phyloP scores from a whole-genome alignment of 2,888 invertebrate species.

The Aspidapion aeneum region DNA sequence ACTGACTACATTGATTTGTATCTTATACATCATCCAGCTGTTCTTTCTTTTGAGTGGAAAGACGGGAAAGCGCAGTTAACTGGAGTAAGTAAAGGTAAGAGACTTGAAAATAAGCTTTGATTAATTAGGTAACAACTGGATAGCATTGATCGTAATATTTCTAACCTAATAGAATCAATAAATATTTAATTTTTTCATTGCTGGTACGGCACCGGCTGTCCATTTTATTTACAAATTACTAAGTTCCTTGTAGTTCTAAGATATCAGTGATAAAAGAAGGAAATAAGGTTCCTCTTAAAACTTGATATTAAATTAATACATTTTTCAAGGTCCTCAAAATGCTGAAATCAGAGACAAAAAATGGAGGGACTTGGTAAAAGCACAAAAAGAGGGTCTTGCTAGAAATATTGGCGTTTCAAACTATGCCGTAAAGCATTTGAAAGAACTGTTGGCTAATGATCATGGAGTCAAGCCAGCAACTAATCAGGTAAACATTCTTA shows the following conservation, averaged over 20 bases:
- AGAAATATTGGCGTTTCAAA: neutral
- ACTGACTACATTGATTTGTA: neutral
- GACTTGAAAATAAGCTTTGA: no score
- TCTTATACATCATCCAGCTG: neutral
- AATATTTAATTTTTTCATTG: no score
- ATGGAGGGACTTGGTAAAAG: neutral
- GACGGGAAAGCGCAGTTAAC: neutral
- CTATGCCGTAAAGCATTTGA: neutral
- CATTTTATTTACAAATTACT: no score
- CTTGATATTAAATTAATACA: no score
- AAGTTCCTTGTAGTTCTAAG: no score
- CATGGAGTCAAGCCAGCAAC: neutral
- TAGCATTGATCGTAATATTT: no score
- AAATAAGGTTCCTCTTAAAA: no score
- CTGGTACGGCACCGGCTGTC: no score
- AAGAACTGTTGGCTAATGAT: neutral
- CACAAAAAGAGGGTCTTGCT: neutral
- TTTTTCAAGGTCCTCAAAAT: neutral
- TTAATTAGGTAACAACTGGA: no score
- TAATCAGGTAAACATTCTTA: neutral
- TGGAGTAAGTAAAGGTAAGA: neutral
- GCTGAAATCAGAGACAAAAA: neutral
- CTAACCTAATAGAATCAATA: no score
- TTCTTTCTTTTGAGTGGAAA: neutral
- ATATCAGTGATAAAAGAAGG: no score